phyloP scores from a whole-genome alignment of 2,888 invertebrate species.

The Cyaniris semiargus region DNA sequence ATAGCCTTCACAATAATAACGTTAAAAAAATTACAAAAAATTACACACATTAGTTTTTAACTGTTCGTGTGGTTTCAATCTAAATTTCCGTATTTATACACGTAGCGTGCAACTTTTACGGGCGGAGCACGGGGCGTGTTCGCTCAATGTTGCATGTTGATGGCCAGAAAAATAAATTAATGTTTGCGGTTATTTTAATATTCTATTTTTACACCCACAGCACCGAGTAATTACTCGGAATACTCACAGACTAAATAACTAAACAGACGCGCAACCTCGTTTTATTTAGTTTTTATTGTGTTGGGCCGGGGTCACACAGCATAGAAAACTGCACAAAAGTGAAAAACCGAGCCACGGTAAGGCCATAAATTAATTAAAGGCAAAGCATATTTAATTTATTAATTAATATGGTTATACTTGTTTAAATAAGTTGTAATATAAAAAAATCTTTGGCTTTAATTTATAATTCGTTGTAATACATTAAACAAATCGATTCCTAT shows the following conservation, averaged over 20 bases:
- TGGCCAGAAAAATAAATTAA: background rate
- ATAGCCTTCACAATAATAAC: no score
- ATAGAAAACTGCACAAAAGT: background rate
- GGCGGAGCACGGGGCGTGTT: background rate
- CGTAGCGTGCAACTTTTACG: background rate
- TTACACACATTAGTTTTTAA: background rate
- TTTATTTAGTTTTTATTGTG: conserved; percentile 6
- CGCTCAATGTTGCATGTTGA: background rate
- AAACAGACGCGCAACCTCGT: conserved; percentile 10
- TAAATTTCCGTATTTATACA: background rate
- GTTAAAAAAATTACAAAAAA: no score
- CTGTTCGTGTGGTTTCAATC: background rate
- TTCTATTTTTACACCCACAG: conserved; percentile 6
- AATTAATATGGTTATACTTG: no score
- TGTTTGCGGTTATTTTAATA: conserved; percentile 11
- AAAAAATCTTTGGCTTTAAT: no score
- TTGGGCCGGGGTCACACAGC: background rate
- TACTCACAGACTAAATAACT: background rate
- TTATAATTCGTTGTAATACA: no score
- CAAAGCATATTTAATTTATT: no score
- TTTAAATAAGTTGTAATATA: no score
- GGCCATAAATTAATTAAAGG: no score
- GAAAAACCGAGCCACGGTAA: background rate
- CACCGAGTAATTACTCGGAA: conserved; percentile 14
- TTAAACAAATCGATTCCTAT: no score